A percentile compares a stretch with the other conserved stretches of the same genome.
phyloP scores from a whole-genome alignment of 2,113 vertebrate species.

The Raja brachyura region DNA sequence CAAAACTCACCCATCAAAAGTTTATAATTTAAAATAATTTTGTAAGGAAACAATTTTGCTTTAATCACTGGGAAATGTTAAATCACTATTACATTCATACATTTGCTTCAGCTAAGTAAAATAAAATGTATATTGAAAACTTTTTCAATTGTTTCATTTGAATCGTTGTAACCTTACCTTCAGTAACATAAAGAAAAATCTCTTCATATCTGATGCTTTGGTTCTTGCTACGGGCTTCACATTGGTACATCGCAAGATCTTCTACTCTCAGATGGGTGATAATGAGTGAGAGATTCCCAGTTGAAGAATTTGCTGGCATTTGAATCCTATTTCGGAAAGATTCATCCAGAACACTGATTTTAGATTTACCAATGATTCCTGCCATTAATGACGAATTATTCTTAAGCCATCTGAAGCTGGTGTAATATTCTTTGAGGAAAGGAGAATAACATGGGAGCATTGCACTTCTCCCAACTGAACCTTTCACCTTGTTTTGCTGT shows the following conservation, averaged over 20 bases:
- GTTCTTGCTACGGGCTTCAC: neutral
- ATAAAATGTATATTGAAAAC: neutral
- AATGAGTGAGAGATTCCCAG: constrained; percentile 25
- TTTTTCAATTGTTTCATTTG: neutral
- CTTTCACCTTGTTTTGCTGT: constrained; percentile 22
- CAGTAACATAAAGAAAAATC: neutral
- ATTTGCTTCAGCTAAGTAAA: neutral
- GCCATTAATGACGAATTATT: neutral
- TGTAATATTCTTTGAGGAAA: neutral
- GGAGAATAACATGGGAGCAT: constrained; percentile 3
- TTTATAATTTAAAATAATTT: neutral
- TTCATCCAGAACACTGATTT: neutral
- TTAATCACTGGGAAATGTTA: neutral
- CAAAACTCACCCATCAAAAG: neutral
- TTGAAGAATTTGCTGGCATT: constrained; percentile 13
- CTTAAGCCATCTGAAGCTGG: constrained; percentile 22
- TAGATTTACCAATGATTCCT: neutral
- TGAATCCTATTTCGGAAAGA: neutral
- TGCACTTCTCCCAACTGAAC: constrained; percentile 17
- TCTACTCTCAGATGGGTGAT: neutral
- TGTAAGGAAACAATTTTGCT: neutral
- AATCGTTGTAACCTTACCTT: neutral
- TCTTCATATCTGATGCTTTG: constrained; percentile 13
- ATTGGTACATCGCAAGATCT: constrained; percentile 7
- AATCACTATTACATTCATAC: neutral